Conservation (phyloP, 2,888 invertebrate genomes). For the Boloria selene region DNA sequence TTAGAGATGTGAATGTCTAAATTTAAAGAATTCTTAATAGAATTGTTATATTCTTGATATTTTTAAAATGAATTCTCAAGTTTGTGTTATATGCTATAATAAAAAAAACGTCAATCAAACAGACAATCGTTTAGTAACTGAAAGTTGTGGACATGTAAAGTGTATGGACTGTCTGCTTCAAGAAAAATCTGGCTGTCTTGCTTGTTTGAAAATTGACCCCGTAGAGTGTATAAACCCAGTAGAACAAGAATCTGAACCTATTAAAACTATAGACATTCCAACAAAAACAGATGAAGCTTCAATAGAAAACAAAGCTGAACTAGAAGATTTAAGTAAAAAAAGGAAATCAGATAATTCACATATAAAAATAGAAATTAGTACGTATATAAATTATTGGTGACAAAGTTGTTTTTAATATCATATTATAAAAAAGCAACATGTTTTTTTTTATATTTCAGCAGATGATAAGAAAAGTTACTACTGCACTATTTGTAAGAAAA, state of each 20-base stretch:
- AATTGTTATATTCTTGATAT: background rate
- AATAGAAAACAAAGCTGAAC: conserved; percentile 39
- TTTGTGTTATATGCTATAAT: conserved; percentile 84
- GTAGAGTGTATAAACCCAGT: conserved; percentile 40
- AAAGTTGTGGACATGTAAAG: conserved; percentile 89
- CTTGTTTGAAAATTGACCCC: conserved; percentile 63
- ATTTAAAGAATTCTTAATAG: background rate
- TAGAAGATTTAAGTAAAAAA: conserved; percentile 55
- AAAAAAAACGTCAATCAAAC: conserved; percentile 79
- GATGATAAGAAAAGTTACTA: conserved; percentile 78
- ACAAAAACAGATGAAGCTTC: conserved; percentile 27
- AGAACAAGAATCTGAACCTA: conserved; percentile 28
- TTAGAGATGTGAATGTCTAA: conserved; percentile 16
- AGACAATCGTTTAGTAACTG: conserved; percentile 85
- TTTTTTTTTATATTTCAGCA: conserved; percentile 48
- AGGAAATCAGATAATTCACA: conserved; percentile 69
- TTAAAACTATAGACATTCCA: conserved; percentile 24
- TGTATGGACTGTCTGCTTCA: conserved; percentile 87
- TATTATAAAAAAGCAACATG: background rate
- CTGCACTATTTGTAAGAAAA: conserved; percentile 86
- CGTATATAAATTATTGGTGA: background rate
- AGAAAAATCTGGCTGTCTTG: conserved; percentile 85
- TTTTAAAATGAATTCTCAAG: conserved; percentile 69
- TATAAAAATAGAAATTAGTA: conserved; percentile 67
- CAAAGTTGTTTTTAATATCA: background rate